Evolutionary conservation across 30 jellyfish, hydroid and myxozoan genomes (phyloP), one percentile per base, ranked within the genome.

Genomic region (Chironex yamaguchii): DNA sequence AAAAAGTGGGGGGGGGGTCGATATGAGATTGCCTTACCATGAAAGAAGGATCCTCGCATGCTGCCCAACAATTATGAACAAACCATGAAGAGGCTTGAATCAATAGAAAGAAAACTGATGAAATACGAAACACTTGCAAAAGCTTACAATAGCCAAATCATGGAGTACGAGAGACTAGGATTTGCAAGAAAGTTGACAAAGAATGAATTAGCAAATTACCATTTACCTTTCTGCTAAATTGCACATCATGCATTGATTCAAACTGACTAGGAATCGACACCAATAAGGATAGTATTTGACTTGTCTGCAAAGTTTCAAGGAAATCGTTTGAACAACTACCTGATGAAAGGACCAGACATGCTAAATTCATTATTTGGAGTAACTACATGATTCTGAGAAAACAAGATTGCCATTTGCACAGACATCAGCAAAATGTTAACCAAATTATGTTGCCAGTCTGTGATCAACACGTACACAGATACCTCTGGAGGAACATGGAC

Each of bases 341-440:
- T n/a, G 30, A 33, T 29, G 4, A 71, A 35, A 34, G 85, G 85
- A 34, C 85, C 85, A 14, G 82, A 71, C 31, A 3, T 71, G 82
- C 36, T 71, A 36, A 71, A 71, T 24, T 3, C 68, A 11, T 71
- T 71, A 34, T 24, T 71, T 3, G 85, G 85, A 4, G 28, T 71
- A 4, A 13, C n/a, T 23, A 20, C n/a, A n/a, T n/a, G n/a, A n/a
- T n/a, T n/a, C n/a, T n/a, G n/a, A n/a, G n/a, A n/a, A n/a, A n/a
- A n/a, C n/a, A n/a, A n/a, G n/a, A n/a, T n/a, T n/a, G n/a, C n/a
- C n/a, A n/a, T n/a, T n/a, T n/a, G n/a, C n/a, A n/a, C n/a, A n/a
- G n/a, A n/a, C n/a, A n/a, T n/a, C n/a, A n/a, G n/a, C n/a, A n/a
- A n/a, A n/a, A n/a, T n/a, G n/a, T n/a, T n/a, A n/a, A n/a, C n/a